These are phyloP conservation scores for Cephus rjabovi DNA, from an alignment of 2,888 invertebrate genomes.

Conservation along the genomic window DNA sequence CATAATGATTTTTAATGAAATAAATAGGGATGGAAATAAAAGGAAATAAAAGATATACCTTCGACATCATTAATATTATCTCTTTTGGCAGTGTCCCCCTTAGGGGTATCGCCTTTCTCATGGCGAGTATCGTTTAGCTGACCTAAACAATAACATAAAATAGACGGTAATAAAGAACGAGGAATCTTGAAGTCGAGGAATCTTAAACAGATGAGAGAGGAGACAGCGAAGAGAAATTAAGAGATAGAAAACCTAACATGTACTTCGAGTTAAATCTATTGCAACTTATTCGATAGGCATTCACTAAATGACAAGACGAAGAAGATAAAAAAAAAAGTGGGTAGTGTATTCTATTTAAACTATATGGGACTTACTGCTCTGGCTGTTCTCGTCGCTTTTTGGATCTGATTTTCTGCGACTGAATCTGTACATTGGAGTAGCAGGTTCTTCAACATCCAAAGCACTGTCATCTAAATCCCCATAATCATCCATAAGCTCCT, in stretches of 20 bases:
- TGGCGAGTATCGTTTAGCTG: constrained; percentile 59
- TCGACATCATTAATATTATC: constrained; percentile 59
- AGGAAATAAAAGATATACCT: constrained; percentile 55
- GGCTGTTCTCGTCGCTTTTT: constrained; percentile 59
- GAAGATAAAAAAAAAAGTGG: neutral
- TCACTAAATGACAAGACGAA: neutral
- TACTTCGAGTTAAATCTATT: neutral
- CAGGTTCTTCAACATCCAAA: constrained; percentile 56
- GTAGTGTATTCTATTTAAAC: too few species aligned
- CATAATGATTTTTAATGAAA: too few species aligned
- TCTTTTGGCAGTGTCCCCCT: constrained; percentile 57
- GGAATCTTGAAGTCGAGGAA: too few species aligned
- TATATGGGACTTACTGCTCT: constrained; percentile 52
- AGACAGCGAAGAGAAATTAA: too few species aligned
- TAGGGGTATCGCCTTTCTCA: constrained; percentile 57
- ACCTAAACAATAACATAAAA: constrained; percentile 51
- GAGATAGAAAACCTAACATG: too few species aligned
- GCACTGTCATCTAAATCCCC: constrained; percentile 59
- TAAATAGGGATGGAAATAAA: constrained; percentile 19
- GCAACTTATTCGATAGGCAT: neutral
- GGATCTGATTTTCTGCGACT: constrained; percentile 57
- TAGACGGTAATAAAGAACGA: neutral
- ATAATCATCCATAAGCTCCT: constrained; percentile 54
- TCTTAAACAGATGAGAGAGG: too few species aligned
- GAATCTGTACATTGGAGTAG: constrained; percentile 55